Percentiles rank a stretch among this genome's conserved stretches.
Evolutionary conservation across 2,888 invertebrate species (phyloP).

Genomic region (Busseola fusca): DNA sequence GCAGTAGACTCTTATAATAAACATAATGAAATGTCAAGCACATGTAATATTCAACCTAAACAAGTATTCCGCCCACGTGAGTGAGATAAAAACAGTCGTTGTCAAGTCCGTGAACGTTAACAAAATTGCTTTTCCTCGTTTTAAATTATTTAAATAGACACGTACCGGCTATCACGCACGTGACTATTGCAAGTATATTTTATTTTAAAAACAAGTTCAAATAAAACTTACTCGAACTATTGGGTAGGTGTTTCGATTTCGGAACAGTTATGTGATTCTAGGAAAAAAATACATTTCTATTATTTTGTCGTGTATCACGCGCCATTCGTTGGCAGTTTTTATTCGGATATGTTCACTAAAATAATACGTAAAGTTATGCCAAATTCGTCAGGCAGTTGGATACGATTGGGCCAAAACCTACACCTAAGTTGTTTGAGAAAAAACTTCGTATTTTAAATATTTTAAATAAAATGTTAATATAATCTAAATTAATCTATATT

Average conservation of each 20-base stretch:
- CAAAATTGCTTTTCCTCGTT: conserved; percentile 41
- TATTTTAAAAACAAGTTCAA: background rate
- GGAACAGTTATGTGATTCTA: background rate
- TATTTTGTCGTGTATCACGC: background rate
- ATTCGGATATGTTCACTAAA: background rate
- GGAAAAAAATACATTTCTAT: background rate
- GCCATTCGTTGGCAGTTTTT: background rate
- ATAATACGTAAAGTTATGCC: no score
- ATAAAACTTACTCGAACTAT: conserved; percentile 5
- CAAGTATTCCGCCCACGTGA: conserved; percentile 38
- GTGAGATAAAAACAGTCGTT: conserved; percentile 39
- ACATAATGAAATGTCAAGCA: conserved; percentile 9
- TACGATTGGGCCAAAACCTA: no score
- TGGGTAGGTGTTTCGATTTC: conserved; percentile 4
- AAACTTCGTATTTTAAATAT: no score
- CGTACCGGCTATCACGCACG: conserved; percentile 26
- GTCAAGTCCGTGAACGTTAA: conserved; percentile 16
- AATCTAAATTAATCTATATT: no score
- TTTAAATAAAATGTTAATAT: no score
- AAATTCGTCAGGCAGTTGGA: no score
- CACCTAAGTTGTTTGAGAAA: no score
- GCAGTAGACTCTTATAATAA: background rate
- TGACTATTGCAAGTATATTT: conserved; percentile 24
- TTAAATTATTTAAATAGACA: conserved; percentile 51
- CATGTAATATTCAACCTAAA: background rate